phyloP scores from a whole-genome alignment of 2,888 invertebrate species.

The Dendrolimus pini region DNA sequence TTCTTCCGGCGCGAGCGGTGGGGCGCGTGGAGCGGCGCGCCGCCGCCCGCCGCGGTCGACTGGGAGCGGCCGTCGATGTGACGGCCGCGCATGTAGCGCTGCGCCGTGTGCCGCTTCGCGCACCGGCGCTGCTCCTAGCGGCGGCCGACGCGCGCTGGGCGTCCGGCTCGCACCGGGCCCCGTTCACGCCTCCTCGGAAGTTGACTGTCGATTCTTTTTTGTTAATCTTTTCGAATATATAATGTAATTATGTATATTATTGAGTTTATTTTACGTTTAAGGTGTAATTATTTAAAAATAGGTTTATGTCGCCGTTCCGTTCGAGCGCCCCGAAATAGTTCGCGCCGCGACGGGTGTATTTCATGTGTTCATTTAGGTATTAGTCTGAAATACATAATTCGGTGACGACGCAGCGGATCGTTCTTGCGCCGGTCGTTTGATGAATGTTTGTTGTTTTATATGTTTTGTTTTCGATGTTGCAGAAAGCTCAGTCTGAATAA shows the following conservation, averaged over 20 bases:
- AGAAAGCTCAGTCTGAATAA: conserved; percentile 68
- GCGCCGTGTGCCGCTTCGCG: conserved; percentile 21
- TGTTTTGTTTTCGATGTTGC: conserved; percentile 66
- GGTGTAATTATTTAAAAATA: conserved; percentile 71
- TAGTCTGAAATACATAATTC: conserved; percentile 65
- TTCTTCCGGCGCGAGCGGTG: conserved; percentile 86
- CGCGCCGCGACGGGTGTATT: conserved; percentile 61
- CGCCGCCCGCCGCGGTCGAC: conserved; percentile 60
- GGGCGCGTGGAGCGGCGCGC: conserved; percentile 70
- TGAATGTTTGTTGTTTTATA: conserved; percentile 69
- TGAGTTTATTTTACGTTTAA: conserved; percentile 72
- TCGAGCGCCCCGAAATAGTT: conserved; percentile 35
- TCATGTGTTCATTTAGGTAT: conserved; percentile 75
- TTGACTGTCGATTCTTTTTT: conserved; percentile 43
- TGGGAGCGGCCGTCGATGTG: conserved; percentile 73
- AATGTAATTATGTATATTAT: conserved; percentile 75
- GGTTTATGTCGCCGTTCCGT: conserved; percentile 46
- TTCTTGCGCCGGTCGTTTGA: conserved; percentile 53
- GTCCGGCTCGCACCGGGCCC: conserved; percentile 6
- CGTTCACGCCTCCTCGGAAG: conserved; percentile 22
- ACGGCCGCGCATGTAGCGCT: conserved; percentile 46
- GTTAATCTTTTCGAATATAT: conserved; percentile 70
- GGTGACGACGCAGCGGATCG: conserved; percentile 50
- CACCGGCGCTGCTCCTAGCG: conserved; percentile 19
- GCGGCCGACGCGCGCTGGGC: conserved; percentile 9